These are phyloP conservation scores for Cyanoderma ruficeps DNA, from an alignment of 2,113 vertebrate genomes.

Conservation along the genomic window DNA sequence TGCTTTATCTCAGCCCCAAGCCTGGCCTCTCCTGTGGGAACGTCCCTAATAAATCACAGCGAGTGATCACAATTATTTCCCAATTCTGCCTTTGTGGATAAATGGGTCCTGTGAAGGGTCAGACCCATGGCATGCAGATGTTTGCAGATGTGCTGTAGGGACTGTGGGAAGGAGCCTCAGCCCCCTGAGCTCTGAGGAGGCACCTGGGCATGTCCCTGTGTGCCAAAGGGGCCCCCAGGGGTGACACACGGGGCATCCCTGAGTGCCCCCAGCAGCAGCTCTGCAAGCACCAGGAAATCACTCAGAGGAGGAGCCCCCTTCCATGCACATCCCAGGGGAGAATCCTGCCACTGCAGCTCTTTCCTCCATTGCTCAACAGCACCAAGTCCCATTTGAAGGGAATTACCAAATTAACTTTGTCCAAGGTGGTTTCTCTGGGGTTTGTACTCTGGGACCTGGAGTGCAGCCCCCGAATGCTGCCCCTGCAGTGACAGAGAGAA, in stretches of 20 bases:
- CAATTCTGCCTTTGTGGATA: background rate
- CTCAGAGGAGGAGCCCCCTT: background rate
- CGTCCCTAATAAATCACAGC: background rate
- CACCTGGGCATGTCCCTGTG: fast-evolving
- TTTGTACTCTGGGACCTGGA: background rate
- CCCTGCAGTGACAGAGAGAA: background rate
- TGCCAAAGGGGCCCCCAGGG: background rate
- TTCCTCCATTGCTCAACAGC: background rate
- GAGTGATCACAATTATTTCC: background rate
- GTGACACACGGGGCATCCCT: background rate
- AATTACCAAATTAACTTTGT: background rate
- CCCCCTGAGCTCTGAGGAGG: background rate
- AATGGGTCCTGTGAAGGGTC: background rate
- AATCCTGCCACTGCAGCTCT: background rate
- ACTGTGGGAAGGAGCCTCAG: background rate
- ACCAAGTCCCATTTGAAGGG: background rate
- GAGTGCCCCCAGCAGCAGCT: background rate
- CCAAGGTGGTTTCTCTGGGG: background rate
- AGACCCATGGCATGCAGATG: fast-evolving
- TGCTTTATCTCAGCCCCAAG: background rate
- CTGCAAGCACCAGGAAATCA: background rate
- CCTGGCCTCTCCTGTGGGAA: background rate
- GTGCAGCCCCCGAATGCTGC: background rate
- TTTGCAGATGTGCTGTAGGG: background rate
- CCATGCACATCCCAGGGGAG: background rate